Evolutionary conservation across 2,888 invertebrate genomes (phyloP), one percentile per base, ranked within the genome.

Genomic region (Octodonta nipae): DNA sequence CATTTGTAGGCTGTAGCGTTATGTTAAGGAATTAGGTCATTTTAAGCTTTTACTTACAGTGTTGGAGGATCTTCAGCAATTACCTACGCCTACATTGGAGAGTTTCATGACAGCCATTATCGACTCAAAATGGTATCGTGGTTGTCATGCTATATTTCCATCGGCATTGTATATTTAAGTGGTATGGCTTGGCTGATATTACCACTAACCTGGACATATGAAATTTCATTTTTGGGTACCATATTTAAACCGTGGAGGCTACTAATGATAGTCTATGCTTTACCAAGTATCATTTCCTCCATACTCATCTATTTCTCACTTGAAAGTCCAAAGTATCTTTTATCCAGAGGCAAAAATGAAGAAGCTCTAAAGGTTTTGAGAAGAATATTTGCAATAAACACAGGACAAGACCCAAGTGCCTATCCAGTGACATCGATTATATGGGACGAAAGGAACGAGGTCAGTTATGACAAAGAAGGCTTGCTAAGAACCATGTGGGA

Each of bases 51-150:
- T n/a, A n/a, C n/a, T 34, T 34, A 15, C 32, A 63, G 63, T 25
- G 52, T 61, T 35, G 58, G 60, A 11, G 68, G 66, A 8, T 60
- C 67, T 5, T 65, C 68, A 5, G 64, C 67, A 1, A 62, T 66
- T 5, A 54, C 67, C 2, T 69, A 67, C 41, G 66, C 67, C 2
- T 69, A 65, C 43, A 52, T 65, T 10, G 67, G 69, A 5, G 70
- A 70, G 49, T 68, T 68, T 42, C 68, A 68, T 40, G 60, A 63
- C 14, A 50, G 58, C 22, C 54, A 50, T 28, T 57, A 60, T 25
- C 56, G 68, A 6, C 63, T 67, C 2, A 63, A 63, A 44, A 61
- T 59, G 1, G 51, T 62, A 15, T 51, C 61, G 1, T 60, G 58
- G 55, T 53, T 61, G 37, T 54, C 58, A 8, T 52, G 58, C 4